Conservation (phyloP, 2,797 vertebrate species). For the Calcarius lapponicus region DNA sequence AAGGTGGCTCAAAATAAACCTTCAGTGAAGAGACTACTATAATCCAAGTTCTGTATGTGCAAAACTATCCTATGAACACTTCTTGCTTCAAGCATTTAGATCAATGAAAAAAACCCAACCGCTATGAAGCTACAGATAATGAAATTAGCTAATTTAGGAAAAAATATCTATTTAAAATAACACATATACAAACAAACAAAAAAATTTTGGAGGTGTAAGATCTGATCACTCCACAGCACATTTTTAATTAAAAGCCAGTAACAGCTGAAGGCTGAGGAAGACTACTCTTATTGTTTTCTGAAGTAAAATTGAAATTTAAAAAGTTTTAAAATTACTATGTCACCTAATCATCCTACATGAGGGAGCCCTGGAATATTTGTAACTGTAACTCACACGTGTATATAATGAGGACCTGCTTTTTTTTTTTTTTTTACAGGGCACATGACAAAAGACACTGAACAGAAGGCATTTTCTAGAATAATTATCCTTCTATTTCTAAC, state of each 20-base stretch:
- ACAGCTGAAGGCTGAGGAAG: not conserved
- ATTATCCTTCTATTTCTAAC: not conserved
- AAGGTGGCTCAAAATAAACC: not conserved
- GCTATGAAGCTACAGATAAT: not conserved
- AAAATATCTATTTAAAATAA: not conserved
- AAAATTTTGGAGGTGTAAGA: accelerated
- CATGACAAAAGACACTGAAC: not conserved
- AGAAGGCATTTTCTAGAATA: conserved; percentile 24
- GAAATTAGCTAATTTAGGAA: not conserved
- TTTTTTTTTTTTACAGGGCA: not conserved
- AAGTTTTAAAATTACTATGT: not conserved
- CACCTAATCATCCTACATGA: not conserved
- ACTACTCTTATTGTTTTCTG: not conserved
- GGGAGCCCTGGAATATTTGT: not conserved
- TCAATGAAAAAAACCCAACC: not conserved
- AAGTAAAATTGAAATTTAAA: not conserved
- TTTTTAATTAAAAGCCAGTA: not conserved
- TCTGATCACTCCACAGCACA: not conserved
- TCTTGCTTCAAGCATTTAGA: not conserved
- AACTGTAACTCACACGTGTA: not conserved
- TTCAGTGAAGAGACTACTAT: not conserved
- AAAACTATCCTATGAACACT: not conserved
- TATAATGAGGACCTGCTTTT: not conserved
- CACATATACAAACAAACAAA: not conserved
- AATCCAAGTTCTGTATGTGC: not conserved